Evolutionary conservation across 1,140 invertebrate genomes (phyloP).

Genomic region (Zaprionus lachaisei): DNA sequence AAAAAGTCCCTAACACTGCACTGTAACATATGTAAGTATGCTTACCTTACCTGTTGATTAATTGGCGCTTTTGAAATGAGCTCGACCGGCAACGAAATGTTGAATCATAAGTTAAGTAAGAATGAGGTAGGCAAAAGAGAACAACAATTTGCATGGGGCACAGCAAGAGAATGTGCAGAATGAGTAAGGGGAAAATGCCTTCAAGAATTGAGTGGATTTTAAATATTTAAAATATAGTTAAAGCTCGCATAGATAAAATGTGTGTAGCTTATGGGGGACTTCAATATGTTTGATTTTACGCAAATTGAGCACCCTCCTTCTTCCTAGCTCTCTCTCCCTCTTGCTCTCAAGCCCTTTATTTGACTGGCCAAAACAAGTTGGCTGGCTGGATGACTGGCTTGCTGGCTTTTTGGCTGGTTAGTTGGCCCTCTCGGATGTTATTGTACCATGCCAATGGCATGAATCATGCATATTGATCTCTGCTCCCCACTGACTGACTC

Average conservation of each 20-base stretch:
- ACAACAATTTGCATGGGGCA: neutral
- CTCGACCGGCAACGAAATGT: neutral
- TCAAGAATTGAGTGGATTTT: neutral
- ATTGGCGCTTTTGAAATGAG: no score
- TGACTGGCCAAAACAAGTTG: slow-evolving; percentile 10
- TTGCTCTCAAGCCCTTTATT: neutral
- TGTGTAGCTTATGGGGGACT: neutral
- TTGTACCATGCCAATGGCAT: slow-evolving; percentile 61
- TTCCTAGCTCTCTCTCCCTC: neutral
- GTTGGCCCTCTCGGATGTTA: slow-evolving; percentile 12
- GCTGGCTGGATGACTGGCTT: neutral
- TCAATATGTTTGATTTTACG: slow-evolving; percentile 1
- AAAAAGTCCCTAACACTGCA: no score
- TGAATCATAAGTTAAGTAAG: slow-evolving; percentile 4
- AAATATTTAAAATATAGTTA: neutral
- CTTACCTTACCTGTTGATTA: no score
- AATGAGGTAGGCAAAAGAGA: neutral
- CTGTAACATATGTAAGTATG: no score
- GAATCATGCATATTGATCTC: slow-evolving; percentile 63
- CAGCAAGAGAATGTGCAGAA: neutral
- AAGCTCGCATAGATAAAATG: neutral
- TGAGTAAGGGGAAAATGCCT: neutral
- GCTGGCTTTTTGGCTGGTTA: neutral
- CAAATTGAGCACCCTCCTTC: neutral
- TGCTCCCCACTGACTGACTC: slow-evolving; percentile 16